Percentiles rank a stretch among this genome's conserved stretches.
These are phyloP conservation scores for Prenolepis imparis DNA, from an alignment of 2,888 invertebrate genomes.

Conservation along the genomic window DNA sequence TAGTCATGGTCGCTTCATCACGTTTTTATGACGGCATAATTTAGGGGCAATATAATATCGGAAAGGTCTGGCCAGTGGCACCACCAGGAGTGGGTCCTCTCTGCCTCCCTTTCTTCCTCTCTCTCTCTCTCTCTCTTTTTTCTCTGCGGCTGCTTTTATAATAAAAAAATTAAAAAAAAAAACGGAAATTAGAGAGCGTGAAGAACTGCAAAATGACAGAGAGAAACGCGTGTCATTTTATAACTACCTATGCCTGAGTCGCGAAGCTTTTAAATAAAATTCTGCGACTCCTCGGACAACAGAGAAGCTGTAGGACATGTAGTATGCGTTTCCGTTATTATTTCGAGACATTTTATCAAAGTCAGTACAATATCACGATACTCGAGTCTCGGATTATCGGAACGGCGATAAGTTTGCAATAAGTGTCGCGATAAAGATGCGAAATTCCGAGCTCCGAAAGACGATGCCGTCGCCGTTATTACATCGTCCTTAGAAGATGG, in stretches of 20 bases:
- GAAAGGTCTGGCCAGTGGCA: slow-evolving; percentile 62
- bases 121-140: not conserved
- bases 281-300: not conserved
- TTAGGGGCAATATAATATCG: slow-evolving; percentile 75
- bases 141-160: slow-evolving; percentile 47
- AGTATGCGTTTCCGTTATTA: not conserved
- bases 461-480: slow-evolving; percentile 27
- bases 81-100: slow-evolving; percentile 50
- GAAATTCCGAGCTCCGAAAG: slow-evolving; percentile 27
- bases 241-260: not conserved
- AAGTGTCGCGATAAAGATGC: slow-evolving; percentile 33
- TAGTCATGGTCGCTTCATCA: slow-evolving; percentile 71
- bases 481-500: slow-evolving; percentile 27
- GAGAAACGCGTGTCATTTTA: slow-evolving; percentile 31
- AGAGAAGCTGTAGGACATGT: not conserved
- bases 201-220: slow-evolving; percentile 17
- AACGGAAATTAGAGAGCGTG: slow-evolving; percentile 16
- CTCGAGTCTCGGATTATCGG: not conserved
- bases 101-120: not conserved
- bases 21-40: slow-evolving; percentile 78
- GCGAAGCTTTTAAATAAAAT: not conserved
- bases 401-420: slow-evolving; percentile 12
- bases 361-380: not conserved
- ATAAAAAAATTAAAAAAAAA: slow-evolving; percentile 48
- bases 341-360: not conserved